A percentile compares a stretch with the other conserved stretches of the same genome.
Evolutionary conservation across 2,113 vertebrate species (phyloP).

Genomic region (Rhineura floridana): DNA sequence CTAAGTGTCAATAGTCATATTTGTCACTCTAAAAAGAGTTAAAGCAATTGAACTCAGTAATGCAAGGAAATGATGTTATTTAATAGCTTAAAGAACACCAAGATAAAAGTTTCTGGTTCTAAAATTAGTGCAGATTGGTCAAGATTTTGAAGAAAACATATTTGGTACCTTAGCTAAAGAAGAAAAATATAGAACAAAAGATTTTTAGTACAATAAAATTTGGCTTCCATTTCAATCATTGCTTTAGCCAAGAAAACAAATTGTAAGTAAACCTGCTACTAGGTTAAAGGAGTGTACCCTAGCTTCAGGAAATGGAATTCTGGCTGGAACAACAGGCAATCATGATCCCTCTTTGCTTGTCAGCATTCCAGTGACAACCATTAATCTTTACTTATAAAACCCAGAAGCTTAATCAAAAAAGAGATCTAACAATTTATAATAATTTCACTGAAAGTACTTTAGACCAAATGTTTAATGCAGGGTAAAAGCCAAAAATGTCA

Average conservation of each 20-base stretch:
- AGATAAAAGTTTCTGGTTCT: constrained; percentile 14
- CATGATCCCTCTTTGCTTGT: constrained; percentile 23
- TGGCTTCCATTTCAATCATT: constrained; percentile 19
- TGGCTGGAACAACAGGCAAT: constrained; percentile 41
- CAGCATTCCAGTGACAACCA: constrained; percentile 23
- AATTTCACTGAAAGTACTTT: constrained; percentile 11
- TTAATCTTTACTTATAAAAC: constrained; percentile 27
- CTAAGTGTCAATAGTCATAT: too few relatives aligned
- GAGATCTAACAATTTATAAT: constrained; percentile 40
- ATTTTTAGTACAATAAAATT: constrained; percentile 24
- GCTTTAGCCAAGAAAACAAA: constrained; percentile 56
- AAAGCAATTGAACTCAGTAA: constrained; percentile 3
- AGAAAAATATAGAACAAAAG: constrained; percentile 41
- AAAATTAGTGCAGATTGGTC: constrained; percentile 29
- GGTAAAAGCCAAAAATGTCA: neutral
- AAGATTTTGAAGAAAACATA: constrained; percentile 4
- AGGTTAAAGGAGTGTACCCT: constrained; percentile 20
- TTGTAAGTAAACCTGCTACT: constrained; percentile 34
- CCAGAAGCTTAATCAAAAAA: constrained; percentile 31
- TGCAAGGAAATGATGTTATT: constrained; percentile 42
- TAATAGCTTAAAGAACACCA: constrained; percentile 11
- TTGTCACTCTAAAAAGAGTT: neutral
- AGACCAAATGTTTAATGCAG: constrained; percentile 3
- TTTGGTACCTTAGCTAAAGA: constrained; percentile 32
- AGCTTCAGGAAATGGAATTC: constrained; percentile 45